Evolutionary conservation across 2,113 vertebrate genomes (phyloP).

Genomic region (Zeus faber): DNA sequence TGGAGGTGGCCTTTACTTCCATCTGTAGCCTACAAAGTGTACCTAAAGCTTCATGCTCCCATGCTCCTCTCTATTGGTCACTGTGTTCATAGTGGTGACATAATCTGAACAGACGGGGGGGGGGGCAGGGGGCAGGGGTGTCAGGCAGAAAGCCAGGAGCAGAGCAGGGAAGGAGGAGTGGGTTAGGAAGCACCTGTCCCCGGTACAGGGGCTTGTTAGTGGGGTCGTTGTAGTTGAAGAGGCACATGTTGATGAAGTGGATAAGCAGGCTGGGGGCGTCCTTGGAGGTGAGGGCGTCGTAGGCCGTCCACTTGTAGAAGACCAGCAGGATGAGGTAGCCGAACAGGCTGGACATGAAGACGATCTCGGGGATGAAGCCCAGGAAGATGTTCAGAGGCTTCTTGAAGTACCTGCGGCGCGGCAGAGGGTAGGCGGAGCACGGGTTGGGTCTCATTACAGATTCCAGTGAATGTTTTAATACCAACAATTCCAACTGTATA

Average conservation of each 20-base stretch:
- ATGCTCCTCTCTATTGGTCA: no score
- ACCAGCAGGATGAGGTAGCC: slow-evolving; percentile 94
- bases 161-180: neutral
- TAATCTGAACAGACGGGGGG: no score
- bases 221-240: slow-evolving; percentile 89
- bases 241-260: slow-evolving; percentile 98
- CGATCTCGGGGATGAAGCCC: slow-evolving; percentile 94
- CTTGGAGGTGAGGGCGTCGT: slow-evolving; percentile 82
- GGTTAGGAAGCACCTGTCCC: slow-evolving; percentile 83
- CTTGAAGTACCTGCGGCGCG: slow-evolving; percentile 87
- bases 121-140: neutral
- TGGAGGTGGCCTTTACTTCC: no score
- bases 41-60: no score
- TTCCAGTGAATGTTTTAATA: no score
- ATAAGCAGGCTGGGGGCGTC: slow-evolving; percentile 94
- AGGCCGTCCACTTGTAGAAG: slow-evolving; percentile 95
- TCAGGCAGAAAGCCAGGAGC: neutral
- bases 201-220: slow-evolving; percentile 82
- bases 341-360: slow-evolving; percentile 92
- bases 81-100: no score
- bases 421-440: no score
- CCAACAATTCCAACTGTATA: no score
- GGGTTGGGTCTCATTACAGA: no score
- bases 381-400: slow-evolving; percentile 96
- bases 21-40: no score